Evolutionary conservation across 2,113 vertebrate species (phyloP).

Genomic region (Galemys pyrenaicus): DNA sequence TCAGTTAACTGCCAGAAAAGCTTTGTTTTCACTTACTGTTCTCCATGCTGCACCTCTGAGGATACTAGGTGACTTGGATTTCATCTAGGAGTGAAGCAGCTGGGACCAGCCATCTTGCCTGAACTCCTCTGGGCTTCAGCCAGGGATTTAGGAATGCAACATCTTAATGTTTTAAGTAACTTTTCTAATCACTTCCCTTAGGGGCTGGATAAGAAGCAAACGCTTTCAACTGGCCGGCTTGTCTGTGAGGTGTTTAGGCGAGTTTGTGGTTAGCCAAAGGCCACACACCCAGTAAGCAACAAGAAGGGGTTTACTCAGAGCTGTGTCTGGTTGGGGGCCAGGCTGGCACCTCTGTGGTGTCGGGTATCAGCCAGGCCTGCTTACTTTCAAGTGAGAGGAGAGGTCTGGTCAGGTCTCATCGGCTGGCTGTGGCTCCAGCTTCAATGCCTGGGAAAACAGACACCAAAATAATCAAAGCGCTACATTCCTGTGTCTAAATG

Average conservation of each 20-base stretch:
- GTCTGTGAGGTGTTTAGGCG: neutral
- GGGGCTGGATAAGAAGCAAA: conserved; percentile 39
- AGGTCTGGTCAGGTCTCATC: conserved; percentile 1
- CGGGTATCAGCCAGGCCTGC: conserved; percentile 45
- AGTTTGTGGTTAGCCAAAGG: conserved; percentile 77
- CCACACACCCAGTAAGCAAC: conserved; percentile 52
- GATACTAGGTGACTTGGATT: neutral
- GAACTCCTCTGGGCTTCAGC: neutral
- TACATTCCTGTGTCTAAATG: conserved; percentile 56
- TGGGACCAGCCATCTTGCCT: neutral
- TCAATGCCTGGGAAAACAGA: conserved; percentile 72
- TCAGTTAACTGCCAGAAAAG: conserved; percentile 8
- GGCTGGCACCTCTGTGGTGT: conserved; percentile 28
- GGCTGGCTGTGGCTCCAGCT: conserved; percentile 21
- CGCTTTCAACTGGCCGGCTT: neutral
- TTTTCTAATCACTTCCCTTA: conserved; percentile 52
- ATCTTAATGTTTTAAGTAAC: conserved; percentile 50
- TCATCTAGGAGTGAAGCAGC: neutral
- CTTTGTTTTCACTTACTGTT: neutral
- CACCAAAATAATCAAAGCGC: conserved; percentile 55
- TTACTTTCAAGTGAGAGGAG: conserved; percentile 27
- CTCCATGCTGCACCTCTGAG: neutral
- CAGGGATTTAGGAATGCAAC: conserved; percentile 40
- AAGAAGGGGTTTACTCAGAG: conserved; percentile 19
- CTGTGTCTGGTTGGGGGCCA: neutral